Evolutionary conservation across 2,113 vertebrate genomes (phyloP), one percentile per base, ranked within the genome.

Genomic region (Panthera uncia): DNA sequence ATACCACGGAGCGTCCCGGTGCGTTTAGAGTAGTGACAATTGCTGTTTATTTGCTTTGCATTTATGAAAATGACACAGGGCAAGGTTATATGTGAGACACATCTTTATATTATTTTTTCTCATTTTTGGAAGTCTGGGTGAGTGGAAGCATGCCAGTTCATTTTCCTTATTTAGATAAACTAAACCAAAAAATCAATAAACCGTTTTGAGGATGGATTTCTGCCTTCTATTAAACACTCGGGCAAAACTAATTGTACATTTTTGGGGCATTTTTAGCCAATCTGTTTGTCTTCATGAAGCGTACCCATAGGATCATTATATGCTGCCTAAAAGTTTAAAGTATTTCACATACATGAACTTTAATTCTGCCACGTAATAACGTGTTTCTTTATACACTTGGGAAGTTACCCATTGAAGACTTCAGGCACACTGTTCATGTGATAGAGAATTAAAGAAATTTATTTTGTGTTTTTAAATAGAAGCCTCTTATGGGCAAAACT

Each of bases 41-140:
- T 95, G 97, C 95, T 96, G 93, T 96, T 97, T 97, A 94, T 89
- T 96, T 97, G 95, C 96, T 96, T 97, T 97, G 84, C 95, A 55
- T 85, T 98, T 97, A 96, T 71, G 94, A 97, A 97, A 98, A 97
- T 94, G 94, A 90, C 74, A 85, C 78, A 94, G 93, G 91, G 85
- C 95, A 97, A 97, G 97, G 96, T 95, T 97, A 93, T n/a, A 86
- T 52, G 89, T 71, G 91, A 95, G 82, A 63, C n/a, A 55, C 79
- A 52, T 85, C 76, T 92, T 95, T 66, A 12, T 84, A 84, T 76
- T 86, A 41, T 93, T 66, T 94, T 92, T 85, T 38, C 96, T 94
- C 57, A 19, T 55, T 95, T 96, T 98, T 74, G 94, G 83, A 90
- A 97, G 36, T 95, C 85, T 68, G 68, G 68, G 19, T 86, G 85